Evolutionary conservation across 2,888 invertebrate species (phyloP).

Genomic region (Drosophila affinis): DNA sequence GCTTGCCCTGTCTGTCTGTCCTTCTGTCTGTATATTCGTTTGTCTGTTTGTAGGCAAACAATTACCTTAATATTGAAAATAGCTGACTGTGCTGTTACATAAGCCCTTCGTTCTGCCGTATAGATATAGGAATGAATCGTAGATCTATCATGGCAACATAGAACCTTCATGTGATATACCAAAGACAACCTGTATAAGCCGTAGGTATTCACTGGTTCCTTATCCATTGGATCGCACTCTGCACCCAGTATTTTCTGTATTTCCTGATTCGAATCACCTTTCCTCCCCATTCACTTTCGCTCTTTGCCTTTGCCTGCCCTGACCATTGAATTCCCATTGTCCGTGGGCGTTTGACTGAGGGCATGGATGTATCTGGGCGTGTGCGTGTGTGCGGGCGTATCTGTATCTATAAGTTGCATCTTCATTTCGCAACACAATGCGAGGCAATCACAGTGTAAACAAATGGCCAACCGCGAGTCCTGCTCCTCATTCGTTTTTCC

Average conservation of each 20-base stretch:
- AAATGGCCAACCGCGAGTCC: conserved; percentile 13
- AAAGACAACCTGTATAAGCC: too few species aligned
- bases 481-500: conserved; percentile 4
- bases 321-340: background rate
- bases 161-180: too few species aligned
- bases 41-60: background rate
- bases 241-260: too few species aligned
- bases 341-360: background rate
- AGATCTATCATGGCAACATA: too few species aligned
- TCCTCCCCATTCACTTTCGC: conserved; percentile 14
- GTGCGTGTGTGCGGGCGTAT: background rate
- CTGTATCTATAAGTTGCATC: conserved; percentile 24
- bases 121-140: too few species aligned
- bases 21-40: background rate
- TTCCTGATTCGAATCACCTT: too few species aligned
- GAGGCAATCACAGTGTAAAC: conserved; percentile 22
- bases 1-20: background rate
- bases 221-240: too few species aligned
- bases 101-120: too few species aligned
- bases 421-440: conserved; percentile 32
- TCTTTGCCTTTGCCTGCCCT: background rate
- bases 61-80: background rate
- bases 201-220: too few species aligned
- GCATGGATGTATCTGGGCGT: background rate
- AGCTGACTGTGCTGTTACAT: too few species aligned